Evolutionary conservation across 2,113 vertebrate species (phyloP).

Genomic region (Microcebus griseorufus): DNA sequence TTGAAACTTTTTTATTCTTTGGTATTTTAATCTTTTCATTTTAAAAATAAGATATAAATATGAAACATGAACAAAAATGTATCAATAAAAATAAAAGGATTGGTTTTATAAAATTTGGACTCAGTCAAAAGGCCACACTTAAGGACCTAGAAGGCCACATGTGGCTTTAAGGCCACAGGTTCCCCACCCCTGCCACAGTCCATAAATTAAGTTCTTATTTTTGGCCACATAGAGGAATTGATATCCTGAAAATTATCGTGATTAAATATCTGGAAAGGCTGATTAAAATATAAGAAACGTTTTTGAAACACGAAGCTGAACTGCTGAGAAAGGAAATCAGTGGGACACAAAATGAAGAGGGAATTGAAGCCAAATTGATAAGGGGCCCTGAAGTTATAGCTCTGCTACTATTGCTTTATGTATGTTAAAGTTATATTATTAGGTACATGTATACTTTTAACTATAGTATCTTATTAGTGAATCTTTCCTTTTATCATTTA

Average conservation of each 20-base stretch:
- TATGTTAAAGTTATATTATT: not conserved
- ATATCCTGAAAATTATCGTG: not conserved
- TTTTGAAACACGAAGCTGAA: not conserved
- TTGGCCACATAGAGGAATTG: not conserved
- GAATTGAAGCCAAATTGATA: not conserved
- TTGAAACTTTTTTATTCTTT: too few species aligned
- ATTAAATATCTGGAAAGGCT: not conserved
- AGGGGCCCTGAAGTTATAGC: not conserved
- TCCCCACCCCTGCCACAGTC: not conserved
- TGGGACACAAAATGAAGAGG: not conserved
- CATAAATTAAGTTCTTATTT: not conserved
- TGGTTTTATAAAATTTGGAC: too few species aligned
- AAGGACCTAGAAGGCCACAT: too few species aligned
- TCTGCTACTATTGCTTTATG: not conserved
- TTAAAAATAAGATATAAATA: too few species aligned
- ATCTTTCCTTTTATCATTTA: not conserved
- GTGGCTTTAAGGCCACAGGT: too few species aligned
- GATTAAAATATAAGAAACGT: not conserved
- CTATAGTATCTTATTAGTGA: not conserved
- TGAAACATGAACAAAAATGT: too few species aligned
- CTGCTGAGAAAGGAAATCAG: not conserved
- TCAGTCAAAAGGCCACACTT: too few species aligned
- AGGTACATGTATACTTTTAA: not conserved
- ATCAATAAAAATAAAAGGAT: too few species aligned
- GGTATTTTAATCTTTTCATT: too few species aligned